Base-by-base conservation (phyloP, 2,113 vertebrate genomes). In the Thunnus maccoyii region DNA sequence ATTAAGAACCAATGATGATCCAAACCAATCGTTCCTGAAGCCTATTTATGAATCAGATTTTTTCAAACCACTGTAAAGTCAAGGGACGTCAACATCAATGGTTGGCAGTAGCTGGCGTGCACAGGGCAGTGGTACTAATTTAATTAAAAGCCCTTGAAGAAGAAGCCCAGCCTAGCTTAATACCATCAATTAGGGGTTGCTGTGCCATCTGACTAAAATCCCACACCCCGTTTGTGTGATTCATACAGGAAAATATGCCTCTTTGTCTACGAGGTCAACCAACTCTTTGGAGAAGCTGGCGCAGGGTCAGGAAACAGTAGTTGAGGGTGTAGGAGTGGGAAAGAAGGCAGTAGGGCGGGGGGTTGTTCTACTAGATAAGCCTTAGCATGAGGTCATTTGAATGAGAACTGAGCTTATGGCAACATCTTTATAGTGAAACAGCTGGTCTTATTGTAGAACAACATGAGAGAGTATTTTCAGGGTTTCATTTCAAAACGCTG, bases 211-310 rank as follows among this genome's bases (percentile, higher is more conserved):
- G 90, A 94, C 85, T 70, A 82, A 84, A 90, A 90, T 92, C 89
- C 89, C 89, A 92, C 92, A 91, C 88, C 90, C 90, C 75, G 25
- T 86, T 83, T 80, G 80, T 74, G 86, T 94, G 92, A 93, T 92
- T 95, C 92, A 93, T 91, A 83, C 75, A 74, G 92, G 92, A 94
- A 95, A 94, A 91, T 94, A 94, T 94, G 92, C 73, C 84, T 91
- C 89, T 90, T 90, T 92, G 90, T 92, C 87, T 89, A 80, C 66
- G 88, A 91, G 90, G 88, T 92, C 89, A 87, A 89, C 87, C 85
- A 65, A 67, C 72, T 77, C 82, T 92, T 90, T 86, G 83, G 88
- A 89, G 85, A 85, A 75, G 76, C 76, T 94, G 89, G 89, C 85
- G 44, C 18, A 60, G 68, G 82, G 73, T 90, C 91, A 92, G 90